These are phyloP conservation scores for Glaucomys volans DNA, from an alignment of 2,113 vertebrate species.

Conservation along the genomic window DNA sequence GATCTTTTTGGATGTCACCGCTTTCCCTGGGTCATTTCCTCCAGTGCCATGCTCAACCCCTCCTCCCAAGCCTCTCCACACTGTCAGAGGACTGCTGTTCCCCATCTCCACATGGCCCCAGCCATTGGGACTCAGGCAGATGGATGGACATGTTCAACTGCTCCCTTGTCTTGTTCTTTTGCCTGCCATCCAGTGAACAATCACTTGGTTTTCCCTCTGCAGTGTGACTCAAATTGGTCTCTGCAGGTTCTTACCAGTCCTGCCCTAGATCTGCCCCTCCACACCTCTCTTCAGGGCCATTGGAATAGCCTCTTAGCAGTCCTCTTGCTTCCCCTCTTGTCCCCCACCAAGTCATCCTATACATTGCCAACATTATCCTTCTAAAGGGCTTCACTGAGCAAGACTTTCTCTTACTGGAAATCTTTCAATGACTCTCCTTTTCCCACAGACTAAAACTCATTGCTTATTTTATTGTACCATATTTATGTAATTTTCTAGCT, in stretches of 20 bases:
- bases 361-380: neutral
- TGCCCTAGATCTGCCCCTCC: neutral
- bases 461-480: neutral
- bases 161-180: neutral
- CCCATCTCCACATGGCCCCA: rapidly evolving
- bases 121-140: neutral
- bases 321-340: neutral
- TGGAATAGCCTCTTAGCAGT: neutral
- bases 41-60: neutral
- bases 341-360: rapidly evolving
- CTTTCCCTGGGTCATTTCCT: neutral
- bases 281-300: neutral
- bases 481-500: constrained; percentile 34
- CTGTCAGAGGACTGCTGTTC: neutral
- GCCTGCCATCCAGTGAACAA: neutral
- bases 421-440: neutral
- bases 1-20: neutral
- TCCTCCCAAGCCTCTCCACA: neutral
- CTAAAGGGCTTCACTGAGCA: neutral
- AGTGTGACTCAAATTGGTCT: neutral
- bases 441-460: neutral
- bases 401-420: neutral
- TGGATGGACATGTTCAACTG: neutral
- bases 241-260: neutral
- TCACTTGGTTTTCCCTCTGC: neutral